These are phyloP conservation scores for Myotis myotis DNA, from an alignment of 2,797 vertebrate species.

Conservation along the genomic window DNA sequence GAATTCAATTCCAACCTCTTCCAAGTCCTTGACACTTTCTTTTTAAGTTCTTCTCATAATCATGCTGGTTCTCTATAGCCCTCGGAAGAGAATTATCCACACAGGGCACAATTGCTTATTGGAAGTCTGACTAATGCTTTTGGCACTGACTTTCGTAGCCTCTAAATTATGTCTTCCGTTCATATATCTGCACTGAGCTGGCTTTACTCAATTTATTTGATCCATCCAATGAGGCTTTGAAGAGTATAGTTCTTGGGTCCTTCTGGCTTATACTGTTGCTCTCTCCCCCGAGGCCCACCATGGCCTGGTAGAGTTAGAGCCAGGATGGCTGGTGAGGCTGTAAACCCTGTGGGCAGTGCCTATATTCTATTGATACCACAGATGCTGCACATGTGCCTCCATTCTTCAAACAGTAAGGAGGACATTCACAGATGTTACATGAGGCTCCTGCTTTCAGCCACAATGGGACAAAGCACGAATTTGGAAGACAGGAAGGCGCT, in stretches of 20 bases:
- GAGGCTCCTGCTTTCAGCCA: slow-evolving; percentile 2
- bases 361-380: not conserved
- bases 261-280: not conserved
- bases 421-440: not conserved
- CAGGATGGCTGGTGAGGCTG: not conserved
- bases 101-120: not conserved
- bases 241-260: not conserved
- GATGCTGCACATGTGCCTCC: not conserved
- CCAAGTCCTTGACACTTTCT: not conserved
- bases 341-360: not conserved
- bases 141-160: not conserved
- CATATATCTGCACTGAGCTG: not conserved
- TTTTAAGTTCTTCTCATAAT: not conserved
- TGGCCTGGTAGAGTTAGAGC: not conserved
- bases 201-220: slow-evolving; percentile 24
- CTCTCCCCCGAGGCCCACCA: not conserved
- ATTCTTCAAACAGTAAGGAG: not conserved
- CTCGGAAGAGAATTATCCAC: not conserved
- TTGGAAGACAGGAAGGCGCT: not conserved
- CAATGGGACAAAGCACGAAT: not conserved
- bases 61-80: not conserved
- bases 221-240: not conserved
- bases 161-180: not conserved
- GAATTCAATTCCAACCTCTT: not conserved
- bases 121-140: not conserved